A percentile compares a stretch with the other conserved stretches of the same genome.
These are phyloP conservation scores for Enteromius afrohamiltoni DNA, from an alignment of 2,797 vertebrate species.

Conservation along the genomic window DNA sequence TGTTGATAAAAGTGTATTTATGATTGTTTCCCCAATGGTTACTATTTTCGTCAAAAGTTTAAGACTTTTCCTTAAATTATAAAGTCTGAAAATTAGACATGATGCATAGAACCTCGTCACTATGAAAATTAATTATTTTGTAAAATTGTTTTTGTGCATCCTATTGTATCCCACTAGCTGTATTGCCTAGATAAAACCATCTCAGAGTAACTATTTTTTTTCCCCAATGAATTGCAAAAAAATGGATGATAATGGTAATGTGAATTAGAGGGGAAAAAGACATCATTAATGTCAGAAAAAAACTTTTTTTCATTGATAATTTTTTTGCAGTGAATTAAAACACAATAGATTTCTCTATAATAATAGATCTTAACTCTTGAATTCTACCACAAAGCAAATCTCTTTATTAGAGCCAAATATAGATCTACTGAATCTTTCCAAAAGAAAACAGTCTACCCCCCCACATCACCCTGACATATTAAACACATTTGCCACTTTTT, in stretches of 20 bases:
- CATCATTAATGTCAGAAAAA: background rate
- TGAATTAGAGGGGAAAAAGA: background rate
- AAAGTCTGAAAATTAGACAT: background rate
- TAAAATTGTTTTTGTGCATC: background rate
- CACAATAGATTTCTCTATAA: background rate
- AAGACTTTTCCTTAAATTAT: background rate
- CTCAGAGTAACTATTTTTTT: background rate
- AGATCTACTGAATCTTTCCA: background rate
- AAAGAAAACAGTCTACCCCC: background rate
- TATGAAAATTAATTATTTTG: background rate
- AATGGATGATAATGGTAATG: background rate
- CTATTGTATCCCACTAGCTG: background rate
- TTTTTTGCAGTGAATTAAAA: background rate
- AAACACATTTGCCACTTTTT: background rate
- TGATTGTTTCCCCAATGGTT: background rate
- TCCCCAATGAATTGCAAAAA: background rate
- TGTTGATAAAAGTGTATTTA: conserved; percentile 6
- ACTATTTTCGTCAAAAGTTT: conserved; percentile 10
- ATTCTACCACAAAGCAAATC: background rate
- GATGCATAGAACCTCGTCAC: background rate
- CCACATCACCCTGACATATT: background rate
- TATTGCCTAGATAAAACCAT: background rate
- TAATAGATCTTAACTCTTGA: background rate
- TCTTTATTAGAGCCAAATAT: background rate
- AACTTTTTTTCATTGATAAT: no score